Conservation (phyloP, 2,113 vertebrate genomes). For the Puma concolor region DNA sequence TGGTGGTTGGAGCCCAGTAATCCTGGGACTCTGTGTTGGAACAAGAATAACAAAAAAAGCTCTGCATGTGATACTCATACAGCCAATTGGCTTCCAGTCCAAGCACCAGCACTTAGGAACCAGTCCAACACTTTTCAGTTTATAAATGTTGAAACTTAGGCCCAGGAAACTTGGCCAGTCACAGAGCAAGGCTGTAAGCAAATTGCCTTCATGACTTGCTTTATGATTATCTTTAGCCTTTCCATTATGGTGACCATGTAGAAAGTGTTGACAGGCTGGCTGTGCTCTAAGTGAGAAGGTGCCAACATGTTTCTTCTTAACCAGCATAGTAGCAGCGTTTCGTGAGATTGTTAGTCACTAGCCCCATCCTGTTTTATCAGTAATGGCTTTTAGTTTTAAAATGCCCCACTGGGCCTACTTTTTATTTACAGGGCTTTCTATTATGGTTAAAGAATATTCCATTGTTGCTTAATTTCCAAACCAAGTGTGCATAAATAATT, state of each 20-base stretch:
- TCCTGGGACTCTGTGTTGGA: neutral
- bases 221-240: neutral
- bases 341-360: neutral
- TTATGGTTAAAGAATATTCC: constrained; percentile 55
- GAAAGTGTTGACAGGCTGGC: neutral
- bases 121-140: neutral
- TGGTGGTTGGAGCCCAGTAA: neutral
- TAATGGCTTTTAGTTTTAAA: neutral
- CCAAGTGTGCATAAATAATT: constrained; percentile 81
- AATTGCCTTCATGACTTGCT: neutral
- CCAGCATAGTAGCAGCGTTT: neutral
- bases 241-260: neutral
- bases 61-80: neutral
- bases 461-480: constrained; percentile 77
- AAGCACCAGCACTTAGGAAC: neutral
- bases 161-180: neutral
- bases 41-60: neutral
- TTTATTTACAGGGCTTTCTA: constrained; percentile 72
- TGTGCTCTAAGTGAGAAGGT: neutral
- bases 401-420: constrained; percentile 32
- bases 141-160: neutral
- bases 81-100: neutral
- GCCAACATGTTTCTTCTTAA: neutral
- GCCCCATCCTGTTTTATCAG: neutral
- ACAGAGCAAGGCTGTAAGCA: neutral